These are phyloP conservation scores for Aepyceros melampus DNA, from an alignment of 2,113 vertebrate genomes.

Conservation along the genomic window DNA sequence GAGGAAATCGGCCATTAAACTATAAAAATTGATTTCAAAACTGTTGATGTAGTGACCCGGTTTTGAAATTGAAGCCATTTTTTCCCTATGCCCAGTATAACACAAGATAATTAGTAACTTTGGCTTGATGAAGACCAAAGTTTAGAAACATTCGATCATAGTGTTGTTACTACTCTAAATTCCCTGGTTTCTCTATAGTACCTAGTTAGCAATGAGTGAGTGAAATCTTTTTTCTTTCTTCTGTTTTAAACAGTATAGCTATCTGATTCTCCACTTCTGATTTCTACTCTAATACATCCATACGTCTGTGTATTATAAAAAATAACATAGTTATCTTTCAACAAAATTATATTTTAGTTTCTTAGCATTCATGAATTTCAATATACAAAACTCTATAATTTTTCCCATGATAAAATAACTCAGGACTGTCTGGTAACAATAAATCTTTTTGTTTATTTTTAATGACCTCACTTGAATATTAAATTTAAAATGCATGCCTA, in stretches of 20 bases:
- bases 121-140: neutral
- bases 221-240: conserved; percentile 6
- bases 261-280: neutral
- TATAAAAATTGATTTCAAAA: conserved; percentile 56
- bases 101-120: conserved; percentile 18
- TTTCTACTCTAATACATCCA: neutral
- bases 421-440: neutral
- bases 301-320: neutral
- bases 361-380: conserved; percentile 4
- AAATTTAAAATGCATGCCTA: neutral
- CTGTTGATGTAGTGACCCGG: conserved; percentile 32
- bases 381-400: neutral
- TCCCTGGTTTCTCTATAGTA: neutral
- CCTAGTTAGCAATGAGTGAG: neutral
- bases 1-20: conserved; percentile 40
- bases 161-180: neutral
- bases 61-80: conserved; percentile 51
- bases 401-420: conserved; percentile 1
- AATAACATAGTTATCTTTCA: conserved; percentile 5
- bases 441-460: conserved; percentile 24
- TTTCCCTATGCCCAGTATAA: neutral
- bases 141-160: conserved; percentile 4
- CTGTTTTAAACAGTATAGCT: neutral
- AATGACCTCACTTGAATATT: neutral
- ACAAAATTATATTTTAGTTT: neutral